Evolutionary conservation across 2,888 invertebrate genomes (phyloP).

Genomic region (Nyleta sp.): DNA sequence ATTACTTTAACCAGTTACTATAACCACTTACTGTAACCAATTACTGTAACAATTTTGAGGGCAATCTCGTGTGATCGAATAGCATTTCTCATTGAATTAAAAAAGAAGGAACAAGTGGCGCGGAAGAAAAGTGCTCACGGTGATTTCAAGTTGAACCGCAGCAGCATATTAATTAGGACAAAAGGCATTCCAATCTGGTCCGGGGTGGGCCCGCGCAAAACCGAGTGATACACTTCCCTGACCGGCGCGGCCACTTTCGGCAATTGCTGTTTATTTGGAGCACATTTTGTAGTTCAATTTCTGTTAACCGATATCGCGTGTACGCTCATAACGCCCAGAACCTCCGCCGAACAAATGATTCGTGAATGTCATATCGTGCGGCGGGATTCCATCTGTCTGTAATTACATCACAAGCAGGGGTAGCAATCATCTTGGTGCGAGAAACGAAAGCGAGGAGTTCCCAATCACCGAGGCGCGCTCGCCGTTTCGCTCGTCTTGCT

Average conservation of each 20-base stretch:
- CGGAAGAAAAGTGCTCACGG: too few relatives aligned
- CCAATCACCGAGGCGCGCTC: conserved; percentile 50
- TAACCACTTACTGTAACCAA: too few relatives aligned
- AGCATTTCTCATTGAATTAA: too few relatives aligned
- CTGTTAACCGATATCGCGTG: conserved; percentile 54
- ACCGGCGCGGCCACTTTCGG: conserved; percentile 24
- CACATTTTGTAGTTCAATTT: conserved; percentile 55
- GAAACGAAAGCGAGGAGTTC: conserved; percentile 61
- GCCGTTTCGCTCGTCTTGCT: conserved; percentile 4
- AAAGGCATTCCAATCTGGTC: conserved; percentile 21
- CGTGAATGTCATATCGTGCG: conserved; percentile 61
- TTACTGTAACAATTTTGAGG: too few relatives aligned
- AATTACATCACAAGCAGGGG: conserved; percentile 59
- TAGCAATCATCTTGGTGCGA: conserved; percentile 62
- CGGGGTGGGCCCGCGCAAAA: background rate
- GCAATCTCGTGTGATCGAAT: too few relatives aligned
- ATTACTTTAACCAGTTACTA: too few relatives aligned
- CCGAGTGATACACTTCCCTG: conserved; percentile 34
- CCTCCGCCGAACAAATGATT: conserved; percentile 49
- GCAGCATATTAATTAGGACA: conserved; percentile 36
- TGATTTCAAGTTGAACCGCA: background rate
- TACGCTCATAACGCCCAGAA: conserved; percentile 27
- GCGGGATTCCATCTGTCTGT: conserved; percentile 59
- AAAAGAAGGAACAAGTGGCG: too few relatives aligned
- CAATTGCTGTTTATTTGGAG: conserved; percentile 57